Base-by-base conservation (phyloP, 2,113 vertebrate genomes). In the Hiodon tergisus region DNA sequence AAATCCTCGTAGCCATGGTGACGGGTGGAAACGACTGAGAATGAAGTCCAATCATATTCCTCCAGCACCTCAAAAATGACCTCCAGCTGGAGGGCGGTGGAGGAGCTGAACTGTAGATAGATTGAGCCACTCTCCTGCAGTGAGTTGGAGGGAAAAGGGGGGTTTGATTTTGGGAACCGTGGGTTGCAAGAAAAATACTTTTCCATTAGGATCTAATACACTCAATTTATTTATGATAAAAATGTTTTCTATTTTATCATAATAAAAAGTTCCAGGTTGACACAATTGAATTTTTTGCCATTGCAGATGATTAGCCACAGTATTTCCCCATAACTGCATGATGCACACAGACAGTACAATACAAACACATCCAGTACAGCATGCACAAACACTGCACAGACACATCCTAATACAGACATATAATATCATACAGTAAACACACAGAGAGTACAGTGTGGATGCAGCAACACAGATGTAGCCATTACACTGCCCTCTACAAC, bases 41-140 rank as follows among this genome's bases (percentile, higher is more conserved):
- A 98, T 62, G 94, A 69, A 0, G 96, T 97, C 96, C 96, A 98
- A 81, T 98, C 96, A 17, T 96, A 98, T 78, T 97, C 94, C 73
- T 98, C 96, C 60, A 98, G 88, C 74, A 98, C 94, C 84, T 97
- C 95, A 8, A 97, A 96, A 85, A 98, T 95, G 48, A 96, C 96
- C 83, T 92, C 94, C 0, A 97, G 91, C 86, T 98, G 96, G 74
- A 97, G 93, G 68, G 93, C 86, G 0, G 96, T 97, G 81, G 96
- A 94, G 52, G 93, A 94, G 75, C 93, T 94, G 82, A 98, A 87
- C 86, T 98, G 96, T n/a, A 97, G 91, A 87, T 96, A 97, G 78
- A 96, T 95, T 57, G 96, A 96, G 76, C 95, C 95, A 5, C 90
- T 95, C 84, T 97, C 95, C 95, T 97, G 83, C 0, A 1, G 60